A percentile compares a stretch with the other conserved stretches of the same genome.
phyloP scores from a whole-genome alignment of 1,140 invertebrate species.

The Ostrea edulis region DNA sequence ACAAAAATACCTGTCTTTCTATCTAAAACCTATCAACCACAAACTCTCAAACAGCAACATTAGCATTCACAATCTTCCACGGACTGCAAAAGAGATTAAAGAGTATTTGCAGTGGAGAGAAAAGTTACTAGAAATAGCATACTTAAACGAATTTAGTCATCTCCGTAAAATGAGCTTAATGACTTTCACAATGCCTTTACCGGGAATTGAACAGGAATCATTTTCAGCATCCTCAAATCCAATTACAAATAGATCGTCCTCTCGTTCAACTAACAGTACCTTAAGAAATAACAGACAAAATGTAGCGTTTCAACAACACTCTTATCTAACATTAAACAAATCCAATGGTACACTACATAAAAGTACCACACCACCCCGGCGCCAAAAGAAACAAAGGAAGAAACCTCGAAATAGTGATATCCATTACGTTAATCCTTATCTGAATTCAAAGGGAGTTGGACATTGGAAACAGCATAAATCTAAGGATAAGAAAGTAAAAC shows the following conservation, averaged over 20 bases:
- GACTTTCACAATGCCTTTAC: constrained; percentile 17
- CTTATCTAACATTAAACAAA: not conserved
- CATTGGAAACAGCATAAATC: not conserved
- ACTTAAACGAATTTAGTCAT: constrained; percentile 41
- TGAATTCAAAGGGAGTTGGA: not conserved
- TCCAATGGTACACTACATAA: not conserved
- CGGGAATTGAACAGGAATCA: not conserved
- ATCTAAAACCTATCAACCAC: constrained; percentile 1
- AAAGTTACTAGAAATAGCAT: constrained; percentile 33
- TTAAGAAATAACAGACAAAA: not conserved
- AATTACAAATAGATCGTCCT: not conserved
- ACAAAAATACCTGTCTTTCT: not conserved
- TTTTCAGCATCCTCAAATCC: not conserved
- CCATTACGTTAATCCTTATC: not conserved
- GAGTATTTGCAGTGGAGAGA: constrained; percentile 37
- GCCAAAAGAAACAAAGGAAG: not conserved
- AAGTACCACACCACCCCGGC: not conserved
- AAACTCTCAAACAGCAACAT: not conserved
- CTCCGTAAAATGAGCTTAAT: not conserved
- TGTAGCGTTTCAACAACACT: not conserved
- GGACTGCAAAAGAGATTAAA: not conserved
- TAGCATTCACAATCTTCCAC: not conserved
- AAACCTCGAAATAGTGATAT: not conserved
- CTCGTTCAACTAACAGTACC: not conserved
- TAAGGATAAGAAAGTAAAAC: not conserved